A percentile compares a stretch with the other conserved stretches of the same genome.
phyloP scores from a whole-genome alignment of 2,797 vertebrate genomes.

The Falco cherrug region DNA sequence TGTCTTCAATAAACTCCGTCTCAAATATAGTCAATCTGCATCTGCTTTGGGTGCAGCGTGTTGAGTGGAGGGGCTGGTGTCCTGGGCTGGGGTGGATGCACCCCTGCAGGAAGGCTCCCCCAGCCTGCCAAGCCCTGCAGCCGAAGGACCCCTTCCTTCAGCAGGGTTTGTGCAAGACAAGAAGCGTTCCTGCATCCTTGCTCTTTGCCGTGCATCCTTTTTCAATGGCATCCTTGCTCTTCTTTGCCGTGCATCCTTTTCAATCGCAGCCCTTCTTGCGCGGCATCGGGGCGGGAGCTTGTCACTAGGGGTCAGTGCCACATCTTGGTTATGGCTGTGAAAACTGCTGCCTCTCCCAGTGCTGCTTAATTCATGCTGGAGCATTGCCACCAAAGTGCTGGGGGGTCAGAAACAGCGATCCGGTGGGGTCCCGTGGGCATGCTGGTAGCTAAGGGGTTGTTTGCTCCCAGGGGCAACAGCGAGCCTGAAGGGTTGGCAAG shows the following conservation, averaged over 20 bases:
- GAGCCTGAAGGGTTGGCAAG: background rate
- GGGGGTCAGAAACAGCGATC: rapidly evolving
- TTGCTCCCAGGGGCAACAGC: background rate
- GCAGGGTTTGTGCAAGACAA: rapidly evolving
- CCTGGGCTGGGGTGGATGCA: no score
- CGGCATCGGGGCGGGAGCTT: background rate
- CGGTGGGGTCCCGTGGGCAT: rapidly evolving
- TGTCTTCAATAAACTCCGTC: background rate
- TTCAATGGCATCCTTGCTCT: rapidly evolving
- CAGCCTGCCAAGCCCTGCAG: background rate
- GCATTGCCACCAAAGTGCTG: rapidly evolving
- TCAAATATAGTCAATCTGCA: rapidly evolving
- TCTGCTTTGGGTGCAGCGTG: rapidly evolving
- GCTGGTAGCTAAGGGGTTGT: background rate
- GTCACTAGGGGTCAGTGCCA: constrained; percentile 69
- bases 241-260: rapidly evolving
- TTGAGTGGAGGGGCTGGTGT: background rate
- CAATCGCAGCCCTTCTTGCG: rapidly evolving
- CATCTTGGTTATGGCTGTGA: background rate
- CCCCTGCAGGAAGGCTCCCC: rapidly evolving
- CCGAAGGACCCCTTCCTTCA: background rate
- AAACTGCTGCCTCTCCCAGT: background rate
- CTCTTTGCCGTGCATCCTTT: rapidly evolving
- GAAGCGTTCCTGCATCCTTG: rapidly evolving
- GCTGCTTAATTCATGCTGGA: background rate